Evolutionary conservation across 2,888 invertebrate genomes (phyloP).

Genomic region (Perdita meconis): DNA sequence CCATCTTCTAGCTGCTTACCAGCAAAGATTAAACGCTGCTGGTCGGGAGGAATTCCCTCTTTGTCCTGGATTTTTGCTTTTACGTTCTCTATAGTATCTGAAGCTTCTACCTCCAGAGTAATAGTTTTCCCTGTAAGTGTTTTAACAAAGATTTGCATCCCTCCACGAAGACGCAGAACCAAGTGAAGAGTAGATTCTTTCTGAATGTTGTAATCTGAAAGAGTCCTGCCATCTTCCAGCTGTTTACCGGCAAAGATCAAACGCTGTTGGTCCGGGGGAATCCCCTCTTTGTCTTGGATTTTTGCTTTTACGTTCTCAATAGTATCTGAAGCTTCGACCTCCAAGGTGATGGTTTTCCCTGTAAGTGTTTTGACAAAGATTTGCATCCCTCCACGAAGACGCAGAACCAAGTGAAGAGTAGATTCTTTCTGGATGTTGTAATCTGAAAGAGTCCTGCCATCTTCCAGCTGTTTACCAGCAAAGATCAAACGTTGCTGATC

Average conservation of each 20-base stretch:
- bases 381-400: neutral
- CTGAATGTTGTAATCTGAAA: neutral
- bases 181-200: neutral
- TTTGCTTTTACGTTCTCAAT: neutral
- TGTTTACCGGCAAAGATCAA: neutral
- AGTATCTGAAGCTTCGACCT: neutral
- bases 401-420: neutral
- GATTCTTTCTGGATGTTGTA: slow-evolving; percentile 2
- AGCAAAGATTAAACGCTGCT: slow-evolving; percentile 46
- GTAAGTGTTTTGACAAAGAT: neutral
- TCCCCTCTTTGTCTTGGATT: slow-evolving; percentile 1
- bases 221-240: neutral
- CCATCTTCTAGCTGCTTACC: slow-evolving; percentile 81
- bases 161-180: neutral
- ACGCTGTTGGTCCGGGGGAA: neutral
- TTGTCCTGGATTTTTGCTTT: slow-evolving; percentile 37
- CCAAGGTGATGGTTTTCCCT: neutral
- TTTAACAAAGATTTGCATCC: slow-evolving; percentile 9
- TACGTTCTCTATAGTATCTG: slow-evolving; percentile 18
- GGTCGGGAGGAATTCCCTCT: slow-evolving; percentile 50
- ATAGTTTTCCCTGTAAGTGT: slow-evolving; percentile 16
- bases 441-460: neutral
- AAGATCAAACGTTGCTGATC: neutral
- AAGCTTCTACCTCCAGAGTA: slow-evolving; percentile 15
- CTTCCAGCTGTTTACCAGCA: neutral